phyloP scores from a whole-genome alignment of 2,113 vertebrate species.

The Apodemus sylvaticus region DNA sequence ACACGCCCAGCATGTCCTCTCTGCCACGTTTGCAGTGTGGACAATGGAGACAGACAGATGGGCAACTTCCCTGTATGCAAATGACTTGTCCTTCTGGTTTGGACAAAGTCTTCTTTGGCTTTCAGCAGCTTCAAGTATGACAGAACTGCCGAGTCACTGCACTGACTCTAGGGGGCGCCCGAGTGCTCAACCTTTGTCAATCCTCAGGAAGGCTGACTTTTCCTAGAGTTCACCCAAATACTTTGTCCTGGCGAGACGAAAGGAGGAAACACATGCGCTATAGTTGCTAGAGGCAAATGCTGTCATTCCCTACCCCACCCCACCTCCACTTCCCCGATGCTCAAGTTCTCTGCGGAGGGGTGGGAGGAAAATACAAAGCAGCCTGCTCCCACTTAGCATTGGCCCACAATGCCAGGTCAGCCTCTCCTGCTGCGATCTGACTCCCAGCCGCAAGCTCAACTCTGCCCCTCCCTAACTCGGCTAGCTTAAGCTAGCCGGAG shows the following conservation, averaged over 20 bases:
- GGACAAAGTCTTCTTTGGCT: background rate
- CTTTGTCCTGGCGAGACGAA: background rate
- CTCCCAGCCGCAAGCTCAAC: background rate
- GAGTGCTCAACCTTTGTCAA: background rate
- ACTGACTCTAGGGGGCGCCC: background rate
- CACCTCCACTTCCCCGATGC: too few species aligned
- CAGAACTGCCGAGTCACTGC: background rate
- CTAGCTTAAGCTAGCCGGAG: too few species aligned
- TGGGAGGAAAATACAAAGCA: background rate
- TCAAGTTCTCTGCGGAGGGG: background rate
- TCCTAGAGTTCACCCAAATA: background rate
- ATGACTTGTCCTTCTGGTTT: slow-evolving; percentile 1
- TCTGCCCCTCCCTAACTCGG: background rate
- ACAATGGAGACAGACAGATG: background rate
- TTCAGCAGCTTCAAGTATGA: background rate
- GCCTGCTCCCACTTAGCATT: background rate
- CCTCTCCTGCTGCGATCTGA: background rate
- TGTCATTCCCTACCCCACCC: background rate
- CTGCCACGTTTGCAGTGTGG: background rate
- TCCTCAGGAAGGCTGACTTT: background rate
- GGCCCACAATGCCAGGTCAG: background rate
- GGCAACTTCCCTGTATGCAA: background rate
- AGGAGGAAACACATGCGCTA: background rate
- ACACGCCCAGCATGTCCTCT: background rate
- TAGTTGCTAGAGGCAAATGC: background rate